Conservation (phyloP, 2,113 vertebrate species). For the Oenanthe oenanthe region DNA sequence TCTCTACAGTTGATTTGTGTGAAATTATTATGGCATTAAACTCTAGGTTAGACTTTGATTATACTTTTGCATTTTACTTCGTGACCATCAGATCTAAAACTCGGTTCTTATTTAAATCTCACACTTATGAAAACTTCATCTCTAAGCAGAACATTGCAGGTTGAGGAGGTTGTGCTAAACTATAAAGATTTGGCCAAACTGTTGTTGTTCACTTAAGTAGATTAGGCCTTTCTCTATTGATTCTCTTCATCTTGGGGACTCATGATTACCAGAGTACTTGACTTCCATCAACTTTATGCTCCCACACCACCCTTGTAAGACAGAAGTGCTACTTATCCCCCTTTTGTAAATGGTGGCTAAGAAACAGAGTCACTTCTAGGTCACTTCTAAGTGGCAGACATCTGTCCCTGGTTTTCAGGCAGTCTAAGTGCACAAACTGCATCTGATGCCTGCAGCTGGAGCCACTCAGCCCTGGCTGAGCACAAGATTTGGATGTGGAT, state of each 20-base stretch:
- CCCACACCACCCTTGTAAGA: not conserved
- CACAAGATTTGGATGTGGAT: not conserved
- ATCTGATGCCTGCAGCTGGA: not conserved
- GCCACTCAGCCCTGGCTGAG: not conserved
- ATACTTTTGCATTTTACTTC: not conserved
- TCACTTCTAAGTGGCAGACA: not conserved
- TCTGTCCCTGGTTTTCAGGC: not conserved
- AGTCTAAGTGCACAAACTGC: not conserved
- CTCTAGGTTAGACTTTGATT: not conserved
- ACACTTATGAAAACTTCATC: not conserved
- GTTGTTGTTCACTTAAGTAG: not conserved
- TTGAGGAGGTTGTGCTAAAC: not conserved
- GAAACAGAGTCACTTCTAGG: not conserved
- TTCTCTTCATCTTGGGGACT: not conserved
- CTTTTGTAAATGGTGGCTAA: not conserved
- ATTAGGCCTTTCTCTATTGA: not conserved
- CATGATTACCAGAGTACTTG: not conserved
- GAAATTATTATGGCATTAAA: not conserved
- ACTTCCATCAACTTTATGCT: not conserved
- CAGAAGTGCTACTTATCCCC: not conserved
- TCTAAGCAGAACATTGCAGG: not conserved
- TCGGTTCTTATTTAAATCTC: not conserved
- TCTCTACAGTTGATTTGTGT: rapidly evolving
- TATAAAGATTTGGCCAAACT: not conserved
- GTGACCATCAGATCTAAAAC: not conserved